Percentiles rank a stretch among this genome's conserved stretches.
These are phyloP conservation scores for Odontamblyopus rebecca DNA, from an alignment of 2,797 vertebrate genomes.

Conservation along the genomic window DNA sequence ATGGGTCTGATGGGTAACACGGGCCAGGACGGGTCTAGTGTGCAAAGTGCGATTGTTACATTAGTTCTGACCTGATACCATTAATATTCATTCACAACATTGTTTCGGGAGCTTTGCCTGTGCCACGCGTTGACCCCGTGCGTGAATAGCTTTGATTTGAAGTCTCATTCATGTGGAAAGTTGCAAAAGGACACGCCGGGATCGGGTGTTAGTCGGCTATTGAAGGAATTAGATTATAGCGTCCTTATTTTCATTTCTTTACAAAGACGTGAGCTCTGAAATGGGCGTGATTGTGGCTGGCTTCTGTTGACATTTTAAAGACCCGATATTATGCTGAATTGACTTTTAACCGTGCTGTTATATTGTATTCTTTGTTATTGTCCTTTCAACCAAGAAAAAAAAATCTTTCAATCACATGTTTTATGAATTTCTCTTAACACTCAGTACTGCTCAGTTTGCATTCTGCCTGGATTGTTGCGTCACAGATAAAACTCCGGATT, in stretches of 20 bases:
- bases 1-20: conserved; percentile 54
- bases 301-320: conserved; percentile 24
- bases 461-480: too few species aligned
- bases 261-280: conserved; percentile 11
- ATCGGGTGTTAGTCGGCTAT: conserved; percentile 8
- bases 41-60: conserved; percentile 62
- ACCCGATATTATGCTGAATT: too few species aligned
- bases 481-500: too few species aligned
- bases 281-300: conserved; percentile 11
- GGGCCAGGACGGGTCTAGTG: conserved; percentile 52
- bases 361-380: too few species aligned
- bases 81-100: conserved; percentile 69
- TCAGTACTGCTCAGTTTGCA: too few species aligned
- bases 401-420: too few species aligned
- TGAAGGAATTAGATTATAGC: conserved; percentile 21
- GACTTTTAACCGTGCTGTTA: too few species aligned
- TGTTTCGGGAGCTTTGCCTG: conserved; percentile 43
- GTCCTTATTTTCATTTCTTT: conserved; percentile 28
- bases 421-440: too few species aligned
- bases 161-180: conserved; percentile 55
- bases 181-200: conserved; percentile 20
- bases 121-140: conserved; percentile 42
- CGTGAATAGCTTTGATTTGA: conserved; percentile 45
- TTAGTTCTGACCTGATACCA: conserved; percentile 54
- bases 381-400: too few species aligned